Conservation (phyloP, 2,888 invertebrate genomes). For the Drosophila eohydei region DNA sequence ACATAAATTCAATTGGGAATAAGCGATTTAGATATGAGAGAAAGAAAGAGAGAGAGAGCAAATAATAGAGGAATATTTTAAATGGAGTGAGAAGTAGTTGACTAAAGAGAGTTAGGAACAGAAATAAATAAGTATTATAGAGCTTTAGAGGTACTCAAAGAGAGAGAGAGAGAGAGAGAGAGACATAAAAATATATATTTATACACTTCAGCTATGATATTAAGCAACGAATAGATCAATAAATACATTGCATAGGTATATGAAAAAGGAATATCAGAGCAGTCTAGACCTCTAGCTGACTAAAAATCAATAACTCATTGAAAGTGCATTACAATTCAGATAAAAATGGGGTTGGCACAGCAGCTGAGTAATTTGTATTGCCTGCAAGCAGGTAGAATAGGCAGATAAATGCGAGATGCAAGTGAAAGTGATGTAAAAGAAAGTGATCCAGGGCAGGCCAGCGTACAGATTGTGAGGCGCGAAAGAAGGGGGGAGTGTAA, state of each 20-base stretch:
- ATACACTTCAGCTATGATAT: too few relatives aligned
- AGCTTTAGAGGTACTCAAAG: too few relatives aligned
- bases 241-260: not conserved
- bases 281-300: not conserved
- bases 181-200: too few relatives aligned
- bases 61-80: not conserved
- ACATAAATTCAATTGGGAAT: too few relatives aligned
- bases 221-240: too few relatives aligned
- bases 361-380: not conserved
- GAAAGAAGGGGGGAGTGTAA: too few relatives aligned
- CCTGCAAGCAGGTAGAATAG: slow-evolving; percentile 5
- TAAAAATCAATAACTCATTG: not conserved
- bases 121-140: too few relatives aligned
- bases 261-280: not conserved
- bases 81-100: not conserved
- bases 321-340: not conserved
- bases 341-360: not conserved
- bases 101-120: not conserved
- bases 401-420: slow-evolving; percentile 2
- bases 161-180: too few relatives aligned
- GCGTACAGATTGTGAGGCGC: not conserved
- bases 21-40: not conserved
- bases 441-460: not conserved
- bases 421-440: slow-evolving; percentile 8
- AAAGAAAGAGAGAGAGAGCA: too few relatives aligned